A percentile compares a stretch with the other conserved stretches of the same genome.
Evolutionary conservation across 2,888 invertebrate species (phyloP).

Genomic region (Philhelius pedissequus): DNA sequence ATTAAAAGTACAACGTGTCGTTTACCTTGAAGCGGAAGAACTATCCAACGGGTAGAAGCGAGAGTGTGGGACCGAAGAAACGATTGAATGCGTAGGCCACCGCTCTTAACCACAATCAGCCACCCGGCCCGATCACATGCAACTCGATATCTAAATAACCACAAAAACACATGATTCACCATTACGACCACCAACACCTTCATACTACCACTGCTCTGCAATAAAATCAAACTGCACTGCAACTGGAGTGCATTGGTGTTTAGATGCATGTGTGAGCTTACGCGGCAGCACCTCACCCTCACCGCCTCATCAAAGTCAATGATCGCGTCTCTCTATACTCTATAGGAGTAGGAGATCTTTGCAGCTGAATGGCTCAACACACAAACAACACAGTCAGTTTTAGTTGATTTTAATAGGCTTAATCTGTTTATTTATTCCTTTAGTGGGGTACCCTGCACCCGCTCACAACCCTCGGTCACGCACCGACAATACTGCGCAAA

Average conservation of each 20-base stretch:
- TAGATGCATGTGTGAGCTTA: slow-evolving; percentile 31
- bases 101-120: slow-evolving; percentile 33
- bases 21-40: slow-evolving; percentile 36
- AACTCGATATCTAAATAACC: slow-evolving; percentile 49
- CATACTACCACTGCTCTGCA: slow-evolving; percentile 15
- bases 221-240: slow-evolving; percentile 52
- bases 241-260: slow-evolving; percentile 17
- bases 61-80: not conserved
- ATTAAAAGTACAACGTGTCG: slow-evolving; percentile 43
- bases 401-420: slow-evolving; percentile 63
- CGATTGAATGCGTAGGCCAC: slow-evolving; percentile 49
- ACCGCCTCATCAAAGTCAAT: slow-evolving; percentile 40
- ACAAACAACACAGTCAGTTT: slow-evolving; percentile 48
- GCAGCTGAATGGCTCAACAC: slow-evolving; percentile 45
- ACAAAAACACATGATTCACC: slow-evolving; percentile 61
- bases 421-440: slow-evolving; percentile 67
- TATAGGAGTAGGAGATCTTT: slow-evolving; percentile 18
- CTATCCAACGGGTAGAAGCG: not conserved
- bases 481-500: not conserved
- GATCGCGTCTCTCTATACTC: slow-evolving; percentile 41
- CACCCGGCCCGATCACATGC: slow-evolving; percentile 23
- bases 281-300: not conserved
- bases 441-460: not conserved
- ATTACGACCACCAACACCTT: slow-evolving; percentile 62
- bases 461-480: not conserved